Percentiles rank a stretch among this genome's conserved stretches.
Conservation (phyloP, 23 tunicate genomes). For the Halocynthia aurantium region DNA sequence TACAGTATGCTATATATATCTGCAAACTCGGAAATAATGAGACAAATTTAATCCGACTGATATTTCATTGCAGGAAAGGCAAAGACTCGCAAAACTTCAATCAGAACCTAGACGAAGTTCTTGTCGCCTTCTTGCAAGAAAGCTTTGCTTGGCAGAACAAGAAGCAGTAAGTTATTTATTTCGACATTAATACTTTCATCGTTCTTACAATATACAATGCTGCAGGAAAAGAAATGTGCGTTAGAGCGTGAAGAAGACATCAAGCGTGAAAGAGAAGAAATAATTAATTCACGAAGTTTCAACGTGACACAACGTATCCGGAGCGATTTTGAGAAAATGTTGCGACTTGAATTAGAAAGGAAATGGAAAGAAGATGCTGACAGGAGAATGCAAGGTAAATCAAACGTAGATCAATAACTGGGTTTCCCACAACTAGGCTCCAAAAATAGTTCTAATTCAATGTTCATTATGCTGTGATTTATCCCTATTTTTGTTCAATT, state of each 20-base stretch:
- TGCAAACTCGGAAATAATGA: no score
- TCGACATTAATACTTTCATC: background rate
- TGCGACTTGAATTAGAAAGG: constrained; percentile 52
- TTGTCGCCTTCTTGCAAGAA: constrained; percentile 72
- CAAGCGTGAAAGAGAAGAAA: constrained; percentile 41
- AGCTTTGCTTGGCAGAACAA: constrained; percentile 63
- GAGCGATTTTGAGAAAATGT: constrained; percentile 56
- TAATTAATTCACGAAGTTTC: constrained; percentile 23
- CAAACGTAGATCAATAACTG: background rate
- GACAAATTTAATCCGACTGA: no score
- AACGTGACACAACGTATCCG: constrained; percentile 24
- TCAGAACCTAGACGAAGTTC: constrained; percentile 74
- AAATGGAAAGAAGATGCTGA: constrained; percentile 31
- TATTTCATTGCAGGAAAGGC: constrained; percentile 43
- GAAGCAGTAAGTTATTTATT: constrained; percentile 34
- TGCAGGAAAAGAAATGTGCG: constrained; percentile 28
- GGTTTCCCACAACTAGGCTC: no score
- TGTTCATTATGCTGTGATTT: no score
- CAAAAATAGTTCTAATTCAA: no score
- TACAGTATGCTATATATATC: no score
- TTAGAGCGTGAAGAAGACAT: constrained; percentile 48
- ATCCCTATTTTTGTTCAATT: no score
- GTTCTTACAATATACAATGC: background rate
- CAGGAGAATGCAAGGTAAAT: constrained; percentile 42
- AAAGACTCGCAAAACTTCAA: constrained; percentile 47